Conservation (phyloP, 2,113 vertebrate genomes). For the Hipposideros armiger region DNA sequence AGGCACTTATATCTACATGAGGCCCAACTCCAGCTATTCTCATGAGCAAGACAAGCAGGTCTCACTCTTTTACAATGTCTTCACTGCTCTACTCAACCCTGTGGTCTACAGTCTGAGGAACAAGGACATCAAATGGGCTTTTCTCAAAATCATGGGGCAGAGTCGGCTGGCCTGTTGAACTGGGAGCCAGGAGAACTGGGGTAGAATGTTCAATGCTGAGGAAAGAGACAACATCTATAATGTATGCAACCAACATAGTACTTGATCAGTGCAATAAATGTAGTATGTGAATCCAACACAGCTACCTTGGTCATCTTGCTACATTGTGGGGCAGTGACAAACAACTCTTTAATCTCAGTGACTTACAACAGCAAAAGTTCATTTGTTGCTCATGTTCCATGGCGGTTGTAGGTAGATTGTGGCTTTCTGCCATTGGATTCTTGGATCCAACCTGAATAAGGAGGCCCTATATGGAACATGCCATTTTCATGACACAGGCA, state of each 20-base stretch:
- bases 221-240: neutral
- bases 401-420: neutral
- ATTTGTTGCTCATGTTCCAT: neutral
- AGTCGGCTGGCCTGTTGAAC: neutral
- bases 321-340: neutral
- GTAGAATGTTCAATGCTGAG: neutral
- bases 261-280: neutral
- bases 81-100: conserved; percentile 67
- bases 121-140: conserved; percentile 62
- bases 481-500: neutral
- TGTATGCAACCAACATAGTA: neutral
- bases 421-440: neutral
- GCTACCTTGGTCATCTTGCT: neutral
- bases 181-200: neutral
- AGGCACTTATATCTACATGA: conserved; percentile 63
- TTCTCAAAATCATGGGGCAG: conserved; percentile 45
- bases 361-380: neutral
- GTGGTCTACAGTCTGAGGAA: conserved; percentile 76
- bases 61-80: conserved; percentile 70
- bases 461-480: neutral
- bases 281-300: neutral
- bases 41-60: conserved; percentile 63
- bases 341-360: neutral
- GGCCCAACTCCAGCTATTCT: conserved; percentile 58
- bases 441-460: neutral